Base-by-base conservation (phyloP, 1,140 invertebrate species). In the Drosophila kohkoa region DNA sequence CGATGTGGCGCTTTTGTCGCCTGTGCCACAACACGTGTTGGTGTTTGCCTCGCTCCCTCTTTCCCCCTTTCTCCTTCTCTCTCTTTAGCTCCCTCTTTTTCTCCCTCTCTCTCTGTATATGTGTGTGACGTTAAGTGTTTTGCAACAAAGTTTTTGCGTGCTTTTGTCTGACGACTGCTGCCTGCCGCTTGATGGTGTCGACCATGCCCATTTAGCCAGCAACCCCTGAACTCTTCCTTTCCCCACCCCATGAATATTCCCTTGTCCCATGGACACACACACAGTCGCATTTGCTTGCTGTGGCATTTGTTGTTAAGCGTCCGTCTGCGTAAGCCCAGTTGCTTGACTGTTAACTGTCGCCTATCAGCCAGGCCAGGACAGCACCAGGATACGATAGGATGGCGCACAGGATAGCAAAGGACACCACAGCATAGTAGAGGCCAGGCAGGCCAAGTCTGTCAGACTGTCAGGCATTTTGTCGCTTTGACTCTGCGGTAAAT, bases 91-190 rank as follows among this genome's bases (percentile, higher is more conserved):
- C 32, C 5, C 57, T 59, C 10, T 45, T 7, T 16, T 0, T 45
- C 5, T 59, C 2, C n/a, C 6, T 13, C 8, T 43, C 6, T 79
- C 67, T 71, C 20, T 15, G 64, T 54, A 55, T 59, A 16, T 62
- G 25, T 69, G 38, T 69, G 54, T 70, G 48, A 57, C 54, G 66
- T 79, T 88, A 87, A 87, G 83, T 88, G 83, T 88, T 87, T 82
- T 87, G 83, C 83, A 88, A 87, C 83, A 88, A 87, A 87, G 83
- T 87, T 87, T 80, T 87, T 88, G 69, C 74, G 59, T 82, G 82
- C 76, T 82, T 81, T 87, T 82, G 82, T 87, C 82, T 75, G 77
- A 68, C 46, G 62, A 67, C 57, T 75, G 46, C 65, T 25, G 64
- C 55, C 64, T 66, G 63, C 54, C 49, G n/a, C 46, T 68, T 38